Conservation (phyloP, 2,113 vertebrate species). For the Dunckerocampus dactyliophorus region DNA sequence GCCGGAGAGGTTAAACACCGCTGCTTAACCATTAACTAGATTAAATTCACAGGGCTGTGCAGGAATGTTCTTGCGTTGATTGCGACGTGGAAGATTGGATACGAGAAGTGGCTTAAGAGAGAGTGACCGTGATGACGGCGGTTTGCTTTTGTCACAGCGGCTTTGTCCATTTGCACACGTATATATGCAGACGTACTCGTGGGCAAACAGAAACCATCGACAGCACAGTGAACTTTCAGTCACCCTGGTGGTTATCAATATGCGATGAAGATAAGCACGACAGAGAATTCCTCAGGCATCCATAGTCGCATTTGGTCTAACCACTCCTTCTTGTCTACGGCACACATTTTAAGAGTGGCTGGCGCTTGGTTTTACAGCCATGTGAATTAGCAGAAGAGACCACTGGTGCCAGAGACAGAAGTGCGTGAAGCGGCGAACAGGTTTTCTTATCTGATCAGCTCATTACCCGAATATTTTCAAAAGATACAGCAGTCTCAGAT, state of each 20-base stretch:
- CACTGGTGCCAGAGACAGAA: neutral
- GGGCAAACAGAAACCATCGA: constrained; percentile 17
- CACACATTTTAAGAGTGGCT: neutral
- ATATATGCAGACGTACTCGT: neutral
- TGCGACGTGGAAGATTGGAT: constrained; percentile 33
- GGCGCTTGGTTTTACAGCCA: neutral
- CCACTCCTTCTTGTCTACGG: constrained; percentile 2
- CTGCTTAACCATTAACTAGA: constrained; percentile 73
- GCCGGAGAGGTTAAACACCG: constrained; percentile 56
- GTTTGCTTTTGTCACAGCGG: constrained; percentile 9
- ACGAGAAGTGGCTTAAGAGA: constrained; percentile 28
- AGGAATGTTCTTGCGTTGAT: constrained; percentile 44
- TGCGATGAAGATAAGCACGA: constrained; percentile 32
- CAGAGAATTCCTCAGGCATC: constrained; percentile 18
- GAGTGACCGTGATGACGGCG: constrained; percentile 15
- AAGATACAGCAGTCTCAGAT: neutral
- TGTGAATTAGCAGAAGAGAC: neutral
- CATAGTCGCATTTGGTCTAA: constrained; percentile 16
- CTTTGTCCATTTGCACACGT: constrained; percentile 23
- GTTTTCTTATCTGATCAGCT: constrained; percentile 1
- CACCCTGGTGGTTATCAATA: constrained; percentile 42
- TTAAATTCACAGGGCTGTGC: constrained; percentile 42
- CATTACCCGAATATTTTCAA: constrained; percentile 6
- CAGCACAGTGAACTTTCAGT: constrained; percentile 50
- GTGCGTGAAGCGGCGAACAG: neutral